Conservation (phyloP, 1,140 invertebrate species). For the Hirudo medicinalis region DNA sequence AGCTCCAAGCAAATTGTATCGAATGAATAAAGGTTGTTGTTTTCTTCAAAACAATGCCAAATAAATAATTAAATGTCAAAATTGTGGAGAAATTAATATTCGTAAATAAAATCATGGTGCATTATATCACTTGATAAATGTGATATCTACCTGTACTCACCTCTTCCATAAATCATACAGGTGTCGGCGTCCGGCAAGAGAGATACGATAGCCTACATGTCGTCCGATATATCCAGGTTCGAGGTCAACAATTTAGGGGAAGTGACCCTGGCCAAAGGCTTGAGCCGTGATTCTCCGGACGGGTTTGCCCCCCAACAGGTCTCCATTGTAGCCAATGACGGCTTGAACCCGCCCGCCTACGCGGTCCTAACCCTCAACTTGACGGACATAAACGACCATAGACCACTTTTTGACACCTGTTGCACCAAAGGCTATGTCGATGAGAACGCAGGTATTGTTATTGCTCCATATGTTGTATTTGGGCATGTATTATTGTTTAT, state of each 20-base stretch:
- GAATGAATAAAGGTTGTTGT: no score
- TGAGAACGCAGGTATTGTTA: slow-evolving; percentile 1
- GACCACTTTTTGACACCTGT: slow-evolving; percentile 20
- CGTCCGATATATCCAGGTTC: background rate
- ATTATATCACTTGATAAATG: no score
- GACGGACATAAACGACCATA: slow-evolving; percentile 23
- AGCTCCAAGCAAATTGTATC: background rate
- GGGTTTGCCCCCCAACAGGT: slow-evolving; percentile 17
- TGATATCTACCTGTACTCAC: background rate
- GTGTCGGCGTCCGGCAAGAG: background rate
- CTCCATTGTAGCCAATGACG: slow-evolving; percentile 15
- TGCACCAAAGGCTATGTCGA: slow-evolving; percentile 15
- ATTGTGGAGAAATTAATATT: no score
- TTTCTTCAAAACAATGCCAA: no score
- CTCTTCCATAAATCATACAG: background rate
- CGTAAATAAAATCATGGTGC: no score
- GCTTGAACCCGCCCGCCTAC: slow-evolving; percentile 12
- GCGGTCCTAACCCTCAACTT: slow-evolving; percentile 15
- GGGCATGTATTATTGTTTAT: no score
- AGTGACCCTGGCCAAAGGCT: slow-evolving; percentile 3
- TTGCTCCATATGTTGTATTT: background rate
- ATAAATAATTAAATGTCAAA: no score
- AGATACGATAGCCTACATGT: background rate
- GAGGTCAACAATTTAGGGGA: background rate
- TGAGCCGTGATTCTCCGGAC: slow-evolving; percentile 20